Evolutionary conservation across 2,113 vertebrate species (phyloP).

Genomic region (Menidia beryllina): DNA sequence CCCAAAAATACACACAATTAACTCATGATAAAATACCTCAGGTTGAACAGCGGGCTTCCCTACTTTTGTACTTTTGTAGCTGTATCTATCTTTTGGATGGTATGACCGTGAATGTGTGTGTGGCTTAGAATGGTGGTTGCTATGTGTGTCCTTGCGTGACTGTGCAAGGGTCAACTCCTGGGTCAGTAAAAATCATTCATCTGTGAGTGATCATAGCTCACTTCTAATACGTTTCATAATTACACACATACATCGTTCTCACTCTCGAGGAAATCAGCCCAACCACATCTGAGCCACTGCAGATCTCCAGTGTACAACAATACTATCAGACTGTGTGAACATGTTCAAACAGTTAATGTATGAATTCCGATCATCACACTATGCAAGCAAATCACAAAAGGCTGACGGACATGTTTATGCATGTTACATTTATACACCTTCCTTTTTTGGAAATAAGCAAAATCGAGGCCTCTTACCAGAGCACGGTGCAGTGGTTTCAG

Average conservation of each 20-base stretch:
- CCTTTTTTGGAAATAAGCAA: constrained; percentile 5
- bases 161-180: constrained; percentile 59
- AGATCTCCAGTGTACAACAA: background rate
- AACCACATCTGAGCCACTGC: constrained; percentile 22
- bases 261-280: constrained; percentile 40
- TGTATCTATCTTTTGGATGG: constrained; percentile 30
- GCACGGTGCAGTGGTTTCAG: constrained; percentile 2
- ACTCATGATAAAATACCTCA: constrained; percentile 24
- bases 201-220: constrained; percentile 62
- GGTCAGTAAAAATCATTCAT: constrained; percentile 73
- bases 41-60: constrained; percentile 35
- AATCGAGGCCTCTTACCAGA: background rate
- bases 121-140: background rate
- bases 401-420: background rate
- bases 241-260: constrained; percentile 46
- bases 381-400: background rate
- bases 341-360: background rate
- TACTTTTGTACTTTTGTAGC: constrained; percentile 29
- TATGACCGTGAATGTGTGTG: constrained; percentile 13
- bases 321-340: background rate
- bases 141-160: constrained; percentile 61
- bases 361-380: background rate
- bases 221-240: constrained; percentile 68
- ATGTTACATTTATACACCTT: background rate
- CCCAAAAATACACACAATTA: background rate